These are phyloP conservation scores for Marmota monax DNA, from an alignment of 2,113 vertebrate species.

Conservation along the genomic window DNA sequence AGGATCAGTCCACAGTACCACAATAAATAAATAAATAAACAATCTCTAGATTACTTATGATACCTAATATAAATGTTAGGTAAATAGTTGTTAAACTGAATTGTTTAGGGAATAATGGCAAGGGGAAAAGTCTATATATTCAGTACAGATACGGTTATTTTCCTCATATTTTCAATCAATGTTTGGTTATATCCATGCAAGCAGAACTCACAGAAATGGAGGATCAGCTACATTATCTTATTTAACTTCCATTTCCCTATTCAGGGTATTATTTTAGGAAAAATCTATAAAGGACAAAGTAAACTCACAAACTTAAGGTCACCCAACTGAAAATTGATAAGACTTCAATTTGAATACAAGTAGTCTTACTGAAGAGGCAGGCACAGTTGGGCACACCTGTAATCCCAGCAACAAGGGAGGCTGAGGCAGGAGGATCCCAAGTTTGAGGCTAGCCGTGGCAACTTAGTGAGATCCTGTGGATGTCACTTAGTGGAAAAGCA, in stretches of 20 bases:
- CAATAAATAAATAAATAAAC: too few species aligned
- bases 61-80: neutral
- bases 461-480: too few species aligned
- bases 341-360: neutral
- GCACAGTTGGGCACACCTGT: too few species aligned
- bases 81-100: neutral
- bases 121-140: neutral
- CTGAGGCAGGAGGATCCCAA: too few species aligned
- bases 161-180: neutral
- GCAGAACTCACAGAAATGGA: neutral
- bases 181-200: neutral
- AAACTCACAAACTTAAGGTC: constrained; percentile 38
- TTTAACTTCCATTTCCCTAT: constrained; percentile 13
- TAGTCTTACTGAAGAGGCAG: neutral
- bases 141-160: neutral
- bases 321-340: neutral
- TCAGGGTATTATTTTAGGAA: constrained; percentile 14
- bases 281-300: constrained; percentile 24
- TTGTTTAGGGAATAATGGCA: neutral
- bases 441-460: too few species aligned
- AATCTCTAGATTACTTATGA: neutral
- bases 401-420: too few species aligned
- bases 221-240: neutral
- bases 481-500: too few species aligned
- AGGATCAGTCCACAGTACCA: too few species aligned